Base-by-base conservation (phyloP, 2,888 invertebrate genomes). In the Xanthia icteritia region DNA sequence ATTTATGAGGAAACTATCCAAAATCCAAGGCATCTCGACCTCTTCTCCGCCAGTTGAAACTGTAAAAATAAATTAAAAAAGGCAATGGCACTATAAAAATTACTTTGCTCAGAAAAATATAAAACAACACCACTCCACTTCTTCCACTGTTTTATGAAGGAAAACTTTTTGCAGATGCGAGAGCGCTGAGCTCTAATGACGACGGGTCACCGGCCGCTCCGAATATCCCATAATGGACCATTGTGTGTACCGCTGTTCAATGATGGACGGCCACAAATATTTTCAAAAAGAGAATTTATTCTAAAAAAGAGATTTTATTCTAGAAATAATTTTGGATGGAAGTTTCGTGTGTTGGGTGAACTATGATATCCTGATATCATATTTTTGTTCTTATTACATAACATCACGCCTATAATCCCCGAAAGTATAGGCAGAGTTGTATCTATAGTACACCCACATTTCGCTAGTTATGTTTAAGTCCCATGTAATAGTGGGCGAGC, bases 151-250 rank as follows among this genome's bases (percentile, higher is more conserved):
- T 87, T 89, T 81, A 83, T 83, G 78, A 87, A 89, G 86, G 90
- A 89, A 91, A 93, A 92, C 91, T 93, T 93, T 93, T 93, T 92
- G 91, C 90, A 88, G 89, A 86, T 86, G 86, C 78, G 81, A 88
- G 51, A 73, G 85, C 81, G 81, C 84, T 86, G 86, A 77, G 89
- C 91, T 90, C 90, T 92, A 92, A 92, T 93, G 93, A 92, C 90
- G 89, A 65, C 80, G 85, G 90, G 92, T 89, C 90, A 89, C 88
- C 89, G 88, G 81, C 89, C 84, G 85, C 82, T 86, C 86, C 89
- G 88, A 91, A 92, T 90, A 90, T 90, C 87, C 89, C 89, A 90
- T 90, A 90, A 90, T 90, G 86, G 88, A 89, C 88, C 83, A 89
- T 90, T 91, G 91, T 90, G 82, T 82, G 83, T 77, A 77, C 80